Conservation (phyloP, 2,797 vertebrate genomes). For the Prionace glauca region DNA sequence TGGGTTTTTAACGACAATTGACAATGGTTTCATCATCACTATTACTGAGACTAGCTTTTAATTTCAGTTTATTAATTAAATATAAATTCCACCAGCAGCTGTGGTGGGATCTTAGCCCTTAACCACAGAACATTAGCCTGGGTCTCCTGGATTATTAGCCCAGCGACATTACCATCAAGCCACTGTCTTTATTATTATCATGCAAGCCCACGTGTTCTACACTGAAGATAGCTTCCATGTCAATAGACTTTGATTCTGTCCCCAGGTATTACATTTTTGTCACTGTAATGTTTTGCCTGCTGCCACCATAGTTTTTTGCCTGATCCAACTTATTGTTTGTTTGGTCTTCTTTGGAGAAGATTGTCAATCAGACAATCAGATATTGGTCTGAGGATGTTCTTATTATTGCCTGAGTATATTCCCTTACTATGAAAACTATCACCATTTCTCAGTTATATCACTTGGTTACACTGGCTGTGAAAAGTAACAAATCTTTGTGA, state of each 20-base stretch:
- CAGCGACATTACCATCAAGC: no score
- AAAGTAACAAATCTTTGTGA: neutral
- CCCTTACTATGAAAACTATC: neutral
- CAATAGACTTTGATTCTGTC: neutral
- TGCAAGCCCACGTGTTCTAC: neutral
- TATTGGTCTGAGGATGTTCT: neutral
- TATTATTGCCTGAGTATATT: neutral
- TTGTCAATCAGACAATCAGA: neutral
- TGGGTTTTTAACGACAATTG: no score
- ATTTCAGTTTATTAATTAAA: no score
- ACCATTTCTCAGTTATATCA: neutral
- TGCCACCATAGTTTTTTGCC: neutral
- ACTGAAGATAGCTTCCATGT: neutral
- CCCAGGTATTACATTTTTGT: neutral
- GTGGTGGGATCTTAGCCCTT: no score
- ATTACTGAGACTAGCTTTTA: no score
- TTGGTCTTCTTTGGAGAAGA: neutral
- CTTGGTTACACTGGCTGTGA: neutral
- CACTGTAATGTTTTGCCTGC: neutral
- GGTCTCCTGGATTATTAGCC: no score
- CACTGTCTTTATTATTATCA: neutral
- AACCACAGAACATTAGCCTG: no score
- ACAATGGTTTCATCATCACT: no score
- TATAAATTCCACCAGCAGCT: no score
- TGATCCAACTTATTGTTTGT: neutral